Percentiles rank a stretch among this genome's conserved stretches.
Evolutionary conservation across 2,797 vertebrate genomes (phyloP).

Genomic region (Antennarius maculatus): DNA sequence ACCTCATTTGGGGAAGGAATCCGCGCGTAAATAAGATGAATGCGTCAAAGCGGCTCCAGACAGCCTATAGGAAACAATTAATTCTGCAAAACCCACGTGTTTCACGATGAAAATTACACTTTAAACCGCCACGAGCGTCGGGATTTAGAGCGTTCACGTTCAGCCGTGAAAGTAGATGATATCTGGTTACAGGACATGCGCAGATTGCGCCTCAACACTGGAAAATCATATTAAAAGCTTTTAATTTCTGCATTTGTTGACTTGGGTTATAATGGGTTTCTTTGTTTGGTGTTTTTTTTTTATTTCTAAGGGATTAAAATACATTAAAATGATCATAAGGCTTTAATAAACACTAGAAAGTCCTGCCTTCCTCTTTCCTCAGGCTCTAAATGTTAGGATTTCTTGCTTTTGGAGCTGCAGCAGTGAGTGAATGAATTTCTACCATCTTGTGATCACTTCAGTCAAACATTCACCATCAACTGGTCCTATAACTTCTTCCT

Average conservation of each 20-base stretch:
- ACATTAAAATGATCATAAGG: neutral
- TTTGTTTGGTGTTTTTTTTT: neutral
- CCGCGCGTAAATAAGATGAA: slow-evolving; percentile 42
- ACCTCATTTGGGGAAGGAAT: slow-evolving; percentile 43
- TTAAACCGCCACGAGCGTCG: neutral
- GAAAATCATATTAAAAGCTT: neutral
- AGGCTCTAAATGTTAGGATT: slow-evolving; percentile 4
- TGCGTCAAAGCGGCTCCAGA: neutral
- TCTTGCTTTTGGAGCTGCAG: slow-evolving; percentile 12
- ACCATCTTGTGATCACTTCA: slow-evolving; percentile 62
- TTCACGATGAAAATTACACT: neutral
- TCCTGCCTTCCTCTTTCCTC: neutral
- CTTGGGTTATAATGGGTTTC: neutral
- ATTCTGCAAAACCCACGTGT: neutral
- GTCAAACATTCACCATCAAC: slow-evolving; percentile 59
- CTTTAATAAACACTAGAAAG: neutral
- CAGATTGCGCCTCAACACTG: no score
- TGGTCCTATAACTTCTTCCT: slow-evolving; percentile 88
- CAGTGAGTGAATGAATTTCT: slow-evolving; percentile 19
- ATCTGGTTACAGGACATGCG: no score
- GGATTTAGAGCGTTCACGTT: neutral
- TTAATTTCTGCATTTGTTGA: neutral
- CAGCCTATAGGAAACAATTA: neutral
- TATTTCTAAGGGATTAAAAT: slow-evolving; percentile 4
- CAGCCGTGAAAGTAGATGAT: neutral